A percentile compares a stretch with the other conserved stretches of the same genome.
Evolutionary conservation across 1,140 invertebrate genomes (phyloP).

Genomic region (Aethina tumida): DNA sequence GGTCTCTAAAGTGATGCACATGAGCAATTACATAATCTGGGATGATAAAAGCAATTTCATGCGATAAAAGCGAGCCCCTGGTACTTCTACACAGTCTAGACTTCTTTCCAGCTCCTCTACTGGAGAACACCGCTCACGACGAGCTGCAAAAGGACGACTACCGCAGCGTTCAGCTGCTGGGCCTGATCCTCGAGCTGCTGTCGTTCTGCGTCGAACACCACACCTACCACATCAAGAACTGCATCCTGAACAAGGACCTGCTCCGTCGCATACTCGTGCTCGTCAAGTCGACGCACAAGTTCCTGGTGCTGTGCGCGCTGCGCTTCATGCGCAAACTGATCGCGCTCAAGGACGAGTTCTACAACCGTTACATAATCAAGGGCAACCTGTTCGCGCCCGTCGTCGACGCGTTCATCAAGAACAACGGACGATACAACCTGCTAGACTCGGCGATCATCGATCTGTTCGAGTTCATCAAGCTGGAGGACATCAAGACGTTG

Average conservation of each 20-base stretch:
- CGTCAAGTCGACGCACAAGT: conserved; percentile 96
- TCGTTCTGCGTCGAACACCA: conserved; percentile 99
- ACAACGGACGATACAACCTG: conserved; percentile 94
- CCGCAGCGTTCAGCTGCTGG: conserved; percentile 88
- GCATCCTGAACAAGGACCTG: conserved; percentile 94
- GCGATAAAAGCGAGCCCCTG: too few species aligned
- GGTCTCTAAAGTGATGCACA: too few species aligned
- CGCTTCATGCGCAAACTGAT: conserved; percentile 93
- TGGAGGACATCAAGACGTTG: conserved; percentile 92
- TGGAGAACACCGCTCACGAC: conserved; percentile 82
- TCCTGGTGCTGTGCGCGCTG: conserved; percentile 91
- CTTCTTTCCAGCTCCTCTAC: conserved; percentile 61
- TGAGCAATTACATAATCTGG: too few species aligned
- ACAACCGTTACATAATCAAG: conserved; percentile 92
- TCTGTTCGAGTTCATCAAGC: conserved; percentile 97
- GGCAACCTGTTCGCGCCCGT: conserved; percentile 92
- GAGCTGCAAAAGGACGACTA: conserved; percentile 88
- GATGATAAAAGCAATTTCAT: too few species aligned
- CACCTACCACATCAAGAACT: conserved; percentile 97
- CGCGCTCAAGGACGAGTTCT: conserved; percentile 96
- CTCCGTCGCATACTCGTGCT: conserved; percentile 88
- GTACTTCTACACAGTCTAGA: too few species aligned
- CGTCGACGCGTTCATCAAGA: conserved; percentile 90
- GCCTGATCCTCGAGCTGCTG: conserved; percentile 88
- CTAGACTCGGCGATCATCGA: conserved; percentile 98